phyloP scores from a whole-genome alignment of 2,797 vertebrate species.

The Falco biarmicus region DNA sequence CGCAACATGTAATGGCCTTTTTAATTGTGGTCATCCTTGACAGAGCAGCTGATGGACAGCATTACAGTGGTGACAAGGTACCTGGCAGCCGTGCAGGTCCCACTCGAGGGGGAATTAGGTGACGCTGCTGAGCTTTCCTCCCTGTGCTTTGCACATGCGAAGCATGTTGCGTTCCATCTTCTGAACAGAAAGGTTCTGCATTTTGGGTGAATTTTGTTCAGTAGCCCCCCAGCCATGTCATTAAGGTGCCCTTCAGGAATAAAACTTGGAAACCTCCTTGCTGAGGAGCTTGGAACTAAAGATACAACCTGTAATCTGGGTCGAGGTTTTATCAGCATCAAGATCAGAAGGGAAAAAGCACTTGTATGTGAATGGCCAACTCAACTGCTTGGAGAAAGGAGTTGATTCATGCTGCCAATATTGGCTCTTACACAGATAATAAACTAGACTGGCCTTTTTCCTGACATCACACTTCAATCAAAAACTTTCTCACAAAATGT shows the following conservation, averaged over 20 bases:
- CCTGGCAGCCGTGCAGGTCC: rapidly evolving
- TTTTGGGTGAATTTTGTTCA: not conserved
- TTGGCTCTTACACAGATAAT: conserved; percentile 48
- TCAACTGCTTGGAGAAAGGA: not conserved
- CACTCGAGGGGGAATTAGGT: rapidly evolving
- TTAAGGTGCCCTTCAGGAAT: not conserved
- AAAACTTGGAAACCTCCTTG: not conserved
- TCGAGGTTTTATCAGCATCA: not conserved
- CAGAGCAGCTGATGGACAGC: not conserved
- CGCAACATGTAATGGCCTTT: not conserved
- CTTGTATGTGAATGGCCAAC: not conserved
- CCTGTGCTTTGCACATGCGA: not conserved
- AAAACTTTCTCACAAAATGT: conserved; percentile 81
- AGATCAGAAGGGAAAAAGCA: not conserved
- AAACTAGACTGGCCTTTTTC: conserved; percentile 70
- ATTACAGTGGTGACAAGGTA: not conserved
- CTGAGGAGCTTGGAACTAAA: not conserved
- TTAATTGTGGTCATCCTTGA: too few relatives aligned
- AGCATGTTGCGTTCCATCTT: not conserved
- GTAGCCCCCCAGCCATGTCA: not conserved
- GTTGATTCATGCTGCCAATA: conserved; percentile 13
- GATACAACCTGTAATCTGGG: not conserved
- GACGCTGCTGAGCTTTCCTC: not conserved
- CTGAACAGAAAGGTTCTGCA: not conserved
- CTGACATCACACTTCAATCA: conserved; percentile 79